Conservation (phyloP, 2,113 vertebrate genomes). For the Empidonax traillii region DNA sequence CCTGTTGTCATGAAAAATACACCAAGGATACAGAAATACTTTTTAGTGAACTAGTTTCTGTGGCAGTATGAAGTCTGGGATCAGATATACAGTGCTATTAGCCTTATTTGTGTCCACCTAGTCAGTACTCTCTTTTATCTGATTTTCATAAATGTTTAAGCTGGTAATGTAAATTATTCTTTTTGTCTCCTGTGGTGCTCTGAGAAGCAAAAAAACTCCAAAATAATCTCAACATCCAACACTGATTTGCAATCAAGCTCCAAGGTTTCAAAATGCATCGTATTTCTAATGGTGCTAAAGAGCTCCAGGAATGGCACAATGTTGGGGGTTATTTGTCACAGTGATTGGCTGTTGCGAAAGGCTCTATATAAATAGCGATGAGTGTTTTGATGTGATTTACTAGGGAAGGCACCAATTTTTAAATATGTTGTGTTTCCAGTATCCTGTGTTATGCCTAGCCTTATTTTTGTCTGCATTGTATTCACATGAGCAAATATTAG, state of each 20-base stretch:
- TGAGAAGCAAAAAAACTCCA: not conserved
- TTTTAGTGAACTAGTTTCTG: constrained; percentile 44
- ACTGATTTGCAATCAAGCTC: constrained; percentile 31
- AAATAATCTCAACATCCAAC: not conserved
- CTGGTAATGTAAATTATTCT: not conserved
- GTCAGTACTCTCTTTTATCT: not conserved
- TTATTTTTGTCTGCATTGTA: not conserved
- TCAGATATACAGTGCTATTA: not conserved
- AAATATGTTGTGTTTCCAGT: not conserved
- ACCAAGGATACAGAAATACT: not conserved
- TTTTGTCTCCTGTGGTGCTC: not conserved
- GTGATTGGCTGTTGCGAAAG: not conserved
- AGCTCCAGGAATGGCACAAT: not conserved
- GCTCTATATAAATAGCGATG: not conserved
- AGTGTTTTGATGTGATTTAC: not conserved
- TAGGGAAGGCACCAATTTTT: not conserved
- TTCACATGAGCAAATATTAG: not conserved
- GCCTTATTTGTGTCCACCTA: not conserved
- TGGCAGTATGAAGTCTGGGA: constrained; percentile 1
- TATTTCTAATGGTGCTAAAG: not conserved
- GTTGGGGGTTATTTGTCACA: not conserved
- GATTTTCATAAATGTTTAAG: constrained; percentile 21
- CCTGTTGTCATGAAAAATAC: constrained; percentile 16
- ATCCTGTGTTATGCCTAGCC: not conserved
- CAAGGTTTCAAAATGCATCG: not conserved